Percentiles rank a stretch among this genome's conserved stretches.
phyloP scores from a whole-genome alignment of 2,888 invertebrate species.

The Apodemia duryi region DNA sequence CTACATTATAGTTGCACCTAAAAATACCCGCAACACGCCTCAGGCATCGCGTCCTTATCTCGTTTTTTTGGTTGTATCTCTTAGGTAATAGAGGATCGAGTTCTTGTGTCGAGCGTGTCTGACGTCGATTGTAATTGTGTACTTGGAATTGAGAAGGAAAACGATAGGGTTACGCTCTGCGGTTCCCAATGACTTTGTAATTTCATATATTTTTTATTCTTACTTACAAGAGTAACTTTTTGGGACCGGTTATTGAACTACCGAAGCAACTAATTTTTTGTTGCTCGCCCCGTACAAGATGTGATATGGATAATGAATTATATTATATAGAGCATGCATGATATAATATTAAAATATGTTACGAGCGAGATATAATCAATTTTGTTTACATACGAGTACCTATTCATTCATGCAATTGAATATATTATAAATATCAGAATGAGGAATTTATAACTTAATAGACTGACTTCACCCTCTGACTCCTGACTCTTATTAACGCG shows the following conservation, averaged over 20 bases:
- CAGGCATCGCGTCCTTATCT: slow-evolving; percentile 25
- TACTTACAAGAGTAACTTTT: background rate
- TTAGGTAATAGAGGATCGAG: slow-evolving; percentile 24
- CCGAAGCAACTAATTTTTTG: slow-evolving; percentile 19
- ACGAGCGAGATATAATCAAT: background rate
- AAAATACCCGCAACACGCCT: slow-evolving; percentile 21
- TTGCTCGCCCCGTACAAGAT: background rate
- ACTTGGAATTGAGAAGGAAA: slow-evolving; percentile 65
- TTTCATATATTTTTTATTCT: slow-evolving; percentile 38
- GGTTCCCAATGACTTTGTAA: slow-evolving; percentile 58
- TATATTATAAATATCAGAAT: background rate
- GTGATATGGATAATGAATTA: background rate
- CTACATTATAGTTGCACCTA: slow-evolving; percentile 1
- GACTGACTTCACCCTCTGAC: too few relatives aligned
- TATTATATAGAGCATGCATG: background rate
- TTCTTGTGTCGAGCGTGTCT: slow-evolving; percentile 26
- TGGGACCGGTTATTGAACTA: slow-evolving; percentile 10
- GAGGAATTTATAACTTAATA: background rate
- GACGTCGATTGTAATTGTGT: slow-evolving; percentile 60
- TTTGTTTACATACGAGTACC: background rate
- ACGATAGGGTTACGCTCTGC: slow-evolving; percentile 62
- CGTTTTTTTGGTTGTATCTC: slow-evolving; percentile 22
- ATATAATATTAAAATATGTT: background rate
- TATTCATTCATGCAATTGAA: background rate
- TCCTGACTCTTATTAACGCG: too few relatives aligned